Evolutionary conservation across 2,888 invertebrate species (phyloP).

Genomic region (Heliconius ismenius): DNA sequence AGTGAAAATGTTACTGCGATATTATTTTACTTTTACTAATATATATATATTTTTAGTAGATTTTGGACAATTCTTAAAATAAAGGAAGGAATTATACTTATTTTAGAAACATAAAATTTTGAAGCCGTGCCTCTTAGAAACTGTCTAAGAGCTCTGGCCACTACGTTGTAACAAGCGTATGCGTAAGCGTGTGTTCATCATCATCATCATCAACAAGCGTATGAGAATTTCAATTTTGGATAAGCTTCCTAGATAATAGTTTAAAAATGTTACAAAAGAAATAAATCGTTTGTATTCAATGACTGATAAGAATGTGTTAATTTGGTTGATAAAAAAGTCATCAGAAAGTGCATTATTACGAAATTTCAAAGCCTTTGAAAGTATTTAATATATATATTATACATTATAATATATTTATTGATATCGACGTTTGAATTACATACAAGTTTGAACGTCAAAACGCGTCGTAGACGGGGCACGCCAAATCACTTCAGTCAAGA

Average conservation of each 20-base stretch:
- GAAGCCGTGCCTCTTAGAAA: no score
- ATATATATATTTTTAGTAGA: neutral
- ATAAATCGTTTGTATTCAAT: neutral
- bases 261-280: no score
- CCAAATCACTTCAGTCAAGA: conserved; percentile 45
- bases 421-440: conserved; percentile 42
- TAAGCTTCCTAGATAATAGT: no score
- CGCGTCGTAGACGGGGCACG: conserved; percentile 36
- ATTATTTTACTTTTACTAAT: conserved; percentile 17
- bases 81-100: no score
- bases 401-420: conserved; percentile 27
- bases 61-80: no score
- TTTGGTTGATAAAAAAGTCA: neutral
- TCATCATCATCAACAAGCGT: no score
- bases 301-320: neutral
- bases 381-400: neutral
- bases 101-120: no score
- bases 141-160: no score
- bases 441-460: conserved; percentile 38
- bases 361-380: neutral
- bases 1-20: conserved; percentile 29
- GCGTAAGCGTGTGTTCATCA: no score
- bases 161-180: no score
- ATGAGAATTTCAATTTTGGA: no score
- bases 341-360: neutral